Evolutionary conservation across 2,797 vertebrate species (phyloP), one percentile per base, ranked within the genome.

Genomic region (Moxostoma hubbsi): DNA sequence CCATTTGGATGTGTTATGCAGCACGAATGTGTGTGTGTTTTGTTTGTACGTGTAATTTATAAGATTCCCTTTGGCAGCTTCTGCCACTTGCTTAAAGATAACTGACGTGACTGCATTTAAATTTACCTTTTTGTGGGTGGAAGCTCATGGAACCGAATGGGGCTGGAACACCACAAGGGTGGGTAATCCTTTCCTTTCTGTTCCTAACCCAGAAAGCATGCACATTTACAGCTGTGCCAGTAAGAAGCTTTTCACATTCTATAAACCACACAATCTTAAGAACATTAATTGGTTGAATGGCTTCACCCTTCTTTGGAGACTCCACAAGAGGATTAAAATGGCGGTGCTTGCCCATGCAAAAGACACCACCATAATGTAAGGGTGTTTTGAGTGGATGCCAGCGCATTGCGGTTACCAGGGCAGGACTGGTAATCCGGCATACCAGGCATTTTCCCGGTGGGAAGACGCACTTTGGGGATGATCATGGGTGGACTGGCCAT

Each of bases 181-280:
- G 49, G 58, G 53, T 78, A 63, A 78, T 71, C 58, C 55, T 55
- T 18, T 62, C 50, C 36, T 70, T 57, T 73, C 68, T 45, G 53
- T 58, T 72, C 54, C 9, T 6, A 73, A 57, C 68, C 58, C 58
- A 63, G 15, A 54, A 71, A 68, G 8, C 59, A 51, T 6, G 45
- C 69, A 73, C 59, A 50, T 79, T 63, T 46, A 43, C 59, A 72
- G 51, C 68, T 58, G 69, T 57, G 53, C 51, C 36, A 51, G 45
- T 50, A 58, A 66, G 62, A 58, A 58, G 46, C 69, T 79, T 79
- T 65, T 36, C 69, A 62, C 12, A 70, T 78, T 54, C 50, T 55
- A 51, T 18, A 68, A 68, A 68, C 12, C 64, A 68, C 46, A 43
- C 68, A 58, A 68, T 69, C 18, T 65, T 13, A 36, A 36, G n/a